Percentiles rank a stretch among this genome's conserved stretches.
These are phyloP conservation scores for Brachionichthys hirsutus DNA, from an alignment of 2,113 vertebrate genomes.

Conservation along the genomic window DNA sequence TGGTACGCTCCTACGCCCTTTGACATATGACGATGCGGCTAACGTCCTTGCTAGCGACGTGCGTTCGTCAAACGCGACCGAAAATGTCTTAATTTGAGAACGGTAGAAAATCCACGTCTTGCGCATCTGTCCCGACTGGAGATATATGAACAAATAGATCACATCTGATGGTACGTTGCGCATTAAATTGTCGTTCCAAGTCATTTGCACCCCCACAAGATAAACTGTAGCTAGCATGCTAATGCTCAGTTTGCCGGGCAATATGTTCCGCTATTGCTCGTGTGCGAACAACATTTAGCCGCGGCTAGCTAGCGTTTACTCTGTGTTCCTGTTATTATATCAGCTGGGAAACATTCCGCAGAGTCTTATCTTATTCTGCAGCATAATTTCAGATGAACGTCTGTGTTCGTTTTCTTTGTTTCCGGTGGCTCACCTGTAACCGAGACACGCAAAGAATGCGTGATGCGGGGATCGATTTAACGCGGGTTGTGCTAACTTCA, in stretches of 20 bases:
- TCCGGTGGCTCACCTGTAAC: no score
- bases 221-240: slow-evolving; percentile 38
- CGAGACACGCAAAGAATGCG: no score
- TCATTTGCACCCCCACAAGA: background rate
- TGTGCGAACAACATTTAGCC: slow-evolving; percentile 1
- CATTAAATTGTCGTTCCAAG: background rate
- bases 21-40: slow-evolving; percentile 53
- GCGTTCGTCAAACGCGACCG: slow-evolving; percentile 18
- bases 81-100: slow-evolving; percentile 50
- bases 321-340: background rate
- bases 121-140: slow-evolving; percentile 2
- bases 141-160: background rate
- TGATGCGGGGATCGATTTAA: background rate
- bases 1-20: slow-evolving; percentile 59
- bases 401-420: background rate
- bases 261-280: background rate
- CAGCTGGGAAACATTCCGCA: no score
- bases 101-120: background rate
- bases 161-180: slow-evolving; percentile 46
- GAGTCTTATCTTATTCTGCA: no score
- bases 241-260: slow-evolving; percentile 21
- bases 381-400: background rate
- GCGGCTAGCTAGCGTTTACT: slow-evolving; percentile 8
- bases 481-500: background rate
- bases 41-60: slow-evolving; percentile 50